Evolutionary conservation across 2,888 invertebrate species (phyloP), one percentile per base, ranked within the genome.

Genomic region (Drosophila austrosaltans): DNA sequence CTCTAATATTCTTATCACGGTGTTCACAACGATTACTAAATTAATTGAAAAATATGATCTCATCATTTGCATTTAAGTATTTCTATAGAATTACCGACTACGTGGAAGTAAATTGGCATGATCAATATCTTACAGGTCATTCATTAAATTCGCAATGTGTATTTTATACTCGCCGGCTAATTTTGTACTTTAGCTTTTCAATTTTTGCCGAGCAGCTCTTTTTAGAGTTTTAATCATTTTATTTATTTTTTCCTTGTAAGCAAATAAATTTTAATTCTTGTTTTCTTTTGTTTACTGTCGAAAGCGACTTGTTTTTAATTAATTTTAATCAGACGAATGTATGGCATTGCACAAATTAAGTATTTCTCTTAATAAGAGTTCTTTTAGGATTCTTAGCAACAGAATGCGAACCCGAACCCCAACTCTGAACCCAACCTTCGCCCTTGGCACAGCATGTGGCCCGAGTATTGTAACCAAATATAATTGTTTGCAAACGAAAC

Each of bases 401-500:
- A 65, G 64, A 58, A 71, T 63, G 66, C 66, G 66, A 69, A 63
- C 66, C 53, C 63, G 12, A 66, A 20, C 58, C 10, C 25, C 44
- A 53, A 53, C 40, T 48, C 64, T 36, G 54, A 48, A 53, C 44
- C 32, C 60, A 30, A 40, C 20, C 42, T 72, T 42, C 48, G 44
- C 48, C 79, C 68, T 68, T 68, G 63, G 69, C 83, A 59, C 83
- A 25, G 89, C 81, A 88, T 84, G 84, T 79, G 84, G 84, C 84
- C 87, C 16, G 66, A 70, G 75, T 71, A 84, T 68, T 84, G 85
- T 77, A 85, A 80, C 89, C 89, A 89, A 85, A 85, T 85, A 85
- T 87, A 85, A 89, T 85, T 85, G 85, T 85, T 89, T 85, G 80
- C 88, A 89, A 89, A 86, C 86, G 89, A 87, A 89, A 75, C 74